Base-by-base conservation (phyloP, 2,113 vertebrate species). In the Elgaria multicarinata region DNA sequence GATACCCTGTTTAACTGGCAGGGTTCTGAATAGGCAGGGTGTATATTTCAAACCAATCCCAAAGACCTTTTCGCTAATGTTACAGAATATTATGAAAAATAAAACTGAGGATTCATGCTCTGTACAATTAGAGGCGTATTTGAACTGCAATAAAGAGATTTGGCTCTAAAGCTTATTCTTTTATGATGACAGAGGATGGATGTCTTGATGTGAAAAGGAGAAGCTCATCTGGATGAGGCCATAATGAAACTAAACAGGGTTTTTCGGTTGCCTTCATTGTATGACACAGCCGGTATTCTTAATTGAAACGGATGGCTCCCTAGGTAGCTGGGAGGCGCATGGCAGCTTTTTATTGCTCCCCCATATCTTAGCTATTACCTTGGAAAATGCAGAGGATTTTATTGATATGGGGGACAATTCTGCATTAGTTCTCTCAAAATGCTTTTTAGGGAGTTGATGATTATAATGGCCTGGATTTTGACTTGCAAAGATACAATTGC, bases 301-400 rank as follows among this genome's bases (percentile, higher is more conserved):
- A 94, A 95, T 94, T 95, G 95, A 96, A 94, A 94, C 89, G 91
- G 93, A 94, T 93, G 87, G 86, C 81, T 95, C 93, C 95, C 93
- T 0, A 67, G 91, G 92, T 93, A 67, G 87, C 1, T 66, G 72
- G 74, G 90, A 93, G 86, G 90, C 90, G 76, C 81, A 88, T 85
- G 92, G 90, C 82, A 95, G 91, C 88, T 79, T 91, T 93, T 96
- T 90, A 90, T 85, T 92, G 90, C 85, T 86, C 91, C 87, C 3
- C 90, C 90, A 72, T 94, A 94, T 94, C 94, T 95, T 91, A 92
- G 87, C 90, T 88, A 84, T 76, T 2, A 94, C 94, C 93, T 92
- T 91, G 77, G 92, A 92, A 96, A 94, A 95, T 69, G 86, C 7
- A 0, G 85, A 76, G 90, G 90, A 84, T 94, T 94, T 94, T 94